Conservation (phyloP, 1,140 invertebrate species). For the Whitmania pigra region DNA sequence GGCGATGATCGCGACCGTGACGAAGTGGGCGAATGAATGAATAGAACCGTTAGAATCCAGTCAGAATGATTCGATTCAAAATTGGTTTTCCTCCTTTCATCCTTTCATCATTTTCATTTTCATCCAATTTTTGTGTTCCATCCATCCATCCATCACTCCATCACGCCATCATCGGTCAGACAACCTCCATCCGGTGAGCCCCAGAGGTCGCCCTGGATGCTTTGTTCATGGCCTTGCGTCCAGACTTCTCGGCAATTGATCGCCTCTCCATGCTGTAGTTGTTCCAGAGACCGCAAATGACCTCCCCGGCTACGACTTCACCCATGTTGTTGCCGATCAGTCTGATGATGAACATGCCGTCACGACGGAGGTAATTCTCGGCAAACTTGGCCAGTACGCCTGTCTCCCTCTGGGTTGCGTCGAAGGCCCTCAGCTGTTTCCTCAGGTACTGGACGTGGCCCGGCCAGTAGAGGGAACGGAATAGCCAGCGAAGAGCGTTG, state of each 20-base stretch:
- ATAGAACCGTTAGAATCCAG: too few species aligned
- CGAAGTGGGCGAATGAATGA: neutral
- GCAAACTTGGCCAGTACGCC: slow-evolving; percentile 18
- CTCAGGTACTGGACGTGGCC: slow-evolving; percentile 19
- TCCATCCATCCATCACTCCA: too few species aligned
- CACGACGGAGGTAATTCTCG: slow-evolving; percentile 20
- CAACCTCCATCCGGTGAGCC: slow-evolving; percentile 23
- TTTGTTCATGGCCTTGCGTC: slow-evolving; percentile 12
- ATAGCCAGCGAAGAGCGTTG: slow-evolving; percentile 11
- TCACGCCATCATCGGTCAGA: slow-evolving; percentile 3
- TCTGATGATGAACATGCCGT: slow-evolving; percentile 26
- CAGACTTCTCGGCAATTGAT: slow-evolving; percentile 15
- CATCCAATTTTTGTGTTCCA: too few species aligned
- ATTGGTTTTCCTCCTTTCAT: too few species aligned
- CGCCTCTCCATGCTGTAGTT: slow-evolving; percentile 18
- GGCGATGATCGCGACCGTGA: too few species aligned
- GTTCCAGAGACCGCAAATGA: slow-evolving; percentile 17
- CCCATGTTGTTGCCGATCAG: slow-evolving; percentile 25
- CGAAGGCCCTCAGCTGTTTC: slow-evolving; percentile 17
- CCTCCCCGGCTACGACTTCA: slow-evolving; percentile 23
- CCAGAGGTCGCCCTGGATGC: slow-evolving; percentile 8
- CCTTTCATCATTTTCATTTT: too few species aligned
- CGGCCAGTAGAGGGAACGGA: slow-evolving; percentile 17
- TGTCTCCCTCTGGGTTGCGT: slow-evolving; percentile 12
- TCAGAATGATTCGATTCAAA: too few species aligned